A percentile compares a stretch with the other conserved stretches of the same genome.
Evolutionary conservation across 2,113 vertebrate genomes (phyloP).

Genomic region (Apteryx mantelli): DNA sequence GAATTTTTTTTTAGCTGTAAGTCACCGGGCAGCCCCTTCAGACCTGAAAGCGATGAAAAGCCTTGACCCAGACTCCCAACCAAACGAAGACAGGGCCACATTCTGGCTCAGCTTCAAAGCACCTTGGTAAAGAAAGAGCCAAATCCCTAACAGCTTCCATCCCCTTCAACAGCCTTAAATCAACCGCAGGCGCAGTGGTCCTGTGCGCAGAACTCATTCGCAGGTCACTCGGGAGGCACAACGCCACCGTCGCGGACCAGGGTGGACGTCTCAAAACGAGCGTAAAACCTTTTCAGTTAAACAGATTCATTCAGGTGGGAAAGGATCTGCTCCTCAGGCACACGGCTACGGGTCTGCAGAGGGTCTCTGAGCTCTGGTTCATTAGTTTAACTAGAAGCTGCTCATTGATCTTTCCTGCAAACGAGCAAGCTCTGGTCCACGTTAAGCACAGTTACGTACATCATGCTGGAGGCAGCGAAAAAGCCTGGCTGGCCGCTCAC

Average conservation of each 20-base stretch:
- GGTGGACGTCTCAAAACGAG: neutral
- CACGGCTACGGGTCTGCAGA: neutral
- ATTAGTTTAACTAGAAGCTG: neutral
- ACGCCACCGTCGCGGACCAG: neutral
- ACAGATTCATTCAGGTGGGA: neutral
- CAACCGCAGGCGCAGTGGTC: neutral
- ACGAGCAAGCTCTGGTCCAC: neutral
- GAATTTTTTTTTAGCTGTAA: neutral
- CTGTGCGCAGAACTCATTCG: rapidly evolving
- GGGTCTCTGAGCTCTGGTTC: neutral
- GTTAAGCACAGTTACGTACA: neutral
- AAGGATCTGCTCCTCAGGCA: neutral
- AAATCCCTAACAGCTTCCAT: neutral
- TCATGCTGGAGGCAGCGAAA: neutral
- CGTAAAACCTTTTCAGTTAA: neutral
- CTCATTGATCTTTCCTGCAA: neutral
- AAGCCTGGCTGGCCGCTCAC: neutral
- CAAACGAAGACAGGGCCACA: neutral
- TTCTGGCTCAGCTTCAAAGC: slow-evolving; percentile 11
- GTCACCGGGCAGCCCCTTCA: neutral
- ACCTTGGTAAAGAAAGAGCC: neutral
- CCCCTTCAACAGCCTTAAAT: neutral
- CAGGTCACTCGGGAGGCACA: neutral
- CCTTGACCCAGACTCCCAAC: neutral
- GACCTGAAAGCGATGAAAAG: neutral